phyloP scores from a whole-genome alignment of 92 coral and sea anemone species.

The Muricea muricata region DNA sequence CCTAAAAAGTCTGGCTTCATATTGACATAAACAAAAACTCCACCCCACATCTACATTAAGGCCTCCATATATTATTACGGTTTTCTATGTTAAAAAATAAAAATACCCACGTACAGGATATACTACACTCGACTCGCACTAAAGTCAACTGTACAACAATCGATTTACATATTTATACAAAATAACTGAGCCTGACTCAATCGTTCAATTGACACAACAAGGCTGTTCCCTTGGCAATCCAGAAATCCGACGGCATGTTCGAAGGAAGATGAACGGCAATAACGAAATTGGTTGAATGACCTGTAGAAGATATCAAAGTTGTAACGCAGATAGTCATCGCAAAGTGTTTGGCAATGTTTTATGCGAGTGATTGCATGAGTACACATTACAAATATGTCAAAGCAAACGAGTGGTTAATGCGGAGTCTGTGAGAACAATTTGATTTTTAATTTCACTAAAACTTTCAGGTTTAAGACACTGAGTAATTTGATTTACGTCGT shows the following conservation, averaged over 20 bases:
- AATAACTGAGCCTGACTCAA: conserved; percentile 32
- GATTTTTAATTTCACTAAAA: too few relatives aligned
- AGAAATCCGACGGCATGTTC: conserved; percentile 80
- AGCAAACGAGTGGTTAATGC: too few relatives aligned
- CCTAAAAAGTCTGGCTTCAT: too few relatives aligned
- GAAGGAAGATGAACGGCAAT: conserved; percentile 95
- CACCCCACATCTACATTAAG: not conserved
- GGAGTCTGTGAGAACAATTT: too few relatives aligned
- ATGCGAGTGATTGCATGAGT: too few relatives aligned
- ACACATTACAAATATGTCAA: too few relatives aligned
- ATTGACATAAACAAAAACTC: too few relatives aligned
- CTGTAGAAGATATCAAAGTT: conserved; percentile 43
- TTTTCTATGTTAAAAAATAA: not conserved
- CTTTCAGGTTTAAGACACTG: too few relatives aligned
- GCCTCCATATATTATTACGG: not conserved
- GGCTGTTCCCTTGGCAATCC: conserved; percentile 99
- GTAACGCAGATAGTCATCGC: too few relatives aligned
- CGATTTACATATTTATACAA: conserved; percentile 36
- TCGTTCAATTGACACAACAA: conserved; percentile 94
- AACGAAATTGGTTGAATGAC: conserved; percentile 98
- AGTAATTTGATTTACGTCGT: too few relatives aligned
- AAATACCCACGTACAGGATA: not conserved
- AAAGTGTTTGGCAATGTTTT: too few relatives aligned
- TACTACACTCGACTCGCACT: not conserved
- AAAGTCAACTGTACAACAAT: not conserved